Base-by-base conservation (phyloP, 2,888 invertebrate genomes). In the Chrysopilus asiliformis region DNA sequence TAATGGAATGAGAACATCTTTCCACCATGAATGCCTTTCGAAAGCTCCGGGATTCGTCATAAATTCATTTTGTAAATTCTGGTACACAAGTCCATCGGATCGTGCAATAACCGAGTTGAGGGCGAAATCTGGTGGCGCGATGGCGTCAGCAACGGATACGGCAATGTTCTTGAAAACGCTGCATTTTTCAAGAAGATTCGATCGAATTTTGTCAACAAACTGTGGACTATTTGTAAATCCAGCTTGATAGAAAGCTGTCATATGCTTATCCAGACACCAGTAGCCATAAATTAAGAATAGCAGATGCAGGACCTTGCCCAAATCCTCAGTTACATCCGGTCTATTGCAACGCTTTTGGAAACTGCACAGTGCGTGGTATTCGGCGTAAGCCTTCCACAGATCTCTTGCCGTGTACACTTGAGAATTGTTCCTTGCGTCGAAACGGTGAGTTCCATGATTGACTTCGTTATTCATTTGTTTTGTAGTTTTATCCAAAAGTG, bases 41-140 rank as follows among this genome's bases (percentile, higher is more conserved):
- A 79, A 74, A 2, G 74, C 75, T 4, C 75, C 75, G 1, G 73
- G 71, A 46, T 74, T 74, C 45, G 74, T 72, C 65, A 78, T 76
- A 57, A 84, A 71, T 42, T 73, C 71, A 42, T 71, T 71, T 56
- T 82, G 77, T 12, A 85, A 66, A 54, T 81, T 76, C 57, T 82
- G 76, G 56, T 49, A 85, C 56, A 58, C 47, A 17, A 57, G 42
- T 43, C 93, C 93, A 66, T 91, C 84, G 18, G 87, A 78, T 52
- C 68, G 72, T 34, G 85, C 93, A 13, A 93, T 68, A 22, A 83
- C 79, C 0, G 91, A 91, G 61, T 89, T 83, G 10, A 93, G 66
- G 22, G 89, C 76, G 56, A 83, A 90, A 64, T 93, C 93, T 0
- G 91, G 82, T 2, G 89, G 89, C 3, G 91, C 83, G 17, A 93